Base-by-base conservation (phyloP, 2,797 vertebrate genomes). In the Enteromius viviparus region DNA sequence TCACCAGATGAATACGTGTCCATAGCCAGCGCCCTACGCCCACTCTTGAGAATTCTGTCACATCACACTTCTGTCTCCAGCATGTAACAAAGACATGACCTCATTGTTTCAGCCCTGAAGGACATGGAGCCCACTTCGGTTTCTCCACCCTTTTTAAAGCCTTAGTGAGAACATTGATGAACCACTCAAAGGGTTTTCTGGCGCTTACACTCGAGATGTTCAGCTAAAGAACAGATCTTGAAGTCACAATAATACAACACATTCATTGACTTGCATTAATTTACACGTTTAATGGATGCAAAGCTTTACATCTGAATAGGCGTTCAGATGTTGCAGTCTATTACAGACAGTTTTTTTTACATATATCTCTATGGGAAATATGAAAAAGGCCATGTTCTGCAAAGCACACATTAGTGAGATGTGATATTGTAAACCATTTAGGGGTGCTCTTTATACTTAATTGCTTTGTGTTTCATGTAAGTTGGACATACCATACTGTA, bases 31-130 rank as follows among this genome's bases (percentile, higher is more conserved):
- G 4, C 42, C 66, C 78, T 45, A 23, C 66, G 4, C 78, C 74
- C 53, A 21, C 40, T 76, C 76, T 23, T 10, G 21, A 26, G 72
- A 21, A 72, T 14, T 17, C 69, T 26, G 65, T 68, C 81, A 80
- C 65, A 51, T 84, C 70, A 51, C 29, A 45, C 45, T 9, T 81
- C 60, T 77, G 51, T 82, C 26, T 75, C 71, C 70, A 58, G 51
- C 29, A 1, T 80, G 11, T 45, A 49, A 62, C 65, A 80, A 76
- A 82, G 70, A 42, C 79, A 58, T 83, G 82, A 74, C 85, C 85
- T 84, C 77, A 74, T 80, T 82, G 58, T 82, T 47, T 45, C 66
- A 76, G 68, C 79, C 55, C 29, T 82, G 65, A 86, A 84, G 65
- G 80, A 82, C 65, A 64, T 60, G 19, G 64, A 83, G 26, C 58